phyloP scores from a whole-genome alignment of 2,888 invertebrate genomes.

The Clunio marinus region DNA sequence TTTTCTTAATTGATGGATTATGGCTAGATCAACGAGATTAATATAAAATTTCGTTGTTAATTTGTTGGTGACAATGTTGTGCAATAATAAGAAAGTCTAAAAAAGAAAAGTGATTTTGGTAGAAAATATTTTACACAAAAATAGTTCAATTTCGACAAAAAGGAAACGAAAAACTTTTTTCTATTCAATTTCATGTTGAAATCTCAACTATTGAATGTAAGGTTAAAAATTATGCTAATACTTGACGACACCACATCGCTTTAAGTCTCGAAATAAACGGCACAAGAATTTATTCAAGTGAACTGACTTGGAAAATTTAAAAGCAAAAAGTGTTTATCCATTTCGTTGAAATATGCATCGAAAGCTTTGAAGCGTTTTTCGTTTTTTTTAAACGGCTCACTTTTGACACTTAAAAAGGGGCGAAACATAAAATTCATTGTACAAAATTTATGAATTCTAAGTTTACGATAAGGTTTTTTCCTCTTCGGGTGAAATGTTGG shows the following conservation, averaged over 20 bases:
- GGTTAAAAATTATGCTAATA: background rate
- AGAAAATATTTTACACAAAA: background rate
- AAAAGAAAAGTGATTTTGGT: background rate
- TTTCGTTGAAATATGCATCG: background rate
- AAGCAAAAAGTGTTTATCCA: background rate
- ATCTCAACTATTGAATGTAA: background rate
- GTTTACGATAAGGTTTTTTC: background rate
- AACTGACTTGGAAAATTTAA: background rate
- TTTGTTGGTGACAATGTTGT: background rate
- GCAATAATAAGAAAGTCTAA: background rate
- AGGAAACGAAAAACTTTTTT: background rate
- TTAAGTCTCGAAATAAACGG: background rate
- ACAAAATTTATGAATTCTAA: conserved; percentile 8
- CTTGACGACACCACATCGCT: background rate
- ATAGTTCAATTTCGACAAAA: too few relatives aligned
- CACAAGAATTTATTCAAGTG: background rate
- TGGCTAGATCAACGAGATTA: background rate
- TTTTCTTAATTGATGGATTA: conserved; percentile 1
- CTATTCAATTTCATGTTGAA: background rate
- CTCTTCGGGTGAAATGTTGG: background rate
- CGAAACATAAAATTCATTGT: conserved; percentile 20
- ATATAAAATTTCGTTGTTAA: background rate
- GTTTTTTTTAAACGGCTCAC: background rate
- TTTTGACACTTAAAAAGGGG: background rate
- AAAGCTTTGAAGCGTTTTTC: background rate